A percentile compares a stretch with the other conserved stretches of the same genome.
Conservation (phyloP, 37 sponge, comb jelly and placozoan genomes). For the Eunapius fragilis region DNA sequence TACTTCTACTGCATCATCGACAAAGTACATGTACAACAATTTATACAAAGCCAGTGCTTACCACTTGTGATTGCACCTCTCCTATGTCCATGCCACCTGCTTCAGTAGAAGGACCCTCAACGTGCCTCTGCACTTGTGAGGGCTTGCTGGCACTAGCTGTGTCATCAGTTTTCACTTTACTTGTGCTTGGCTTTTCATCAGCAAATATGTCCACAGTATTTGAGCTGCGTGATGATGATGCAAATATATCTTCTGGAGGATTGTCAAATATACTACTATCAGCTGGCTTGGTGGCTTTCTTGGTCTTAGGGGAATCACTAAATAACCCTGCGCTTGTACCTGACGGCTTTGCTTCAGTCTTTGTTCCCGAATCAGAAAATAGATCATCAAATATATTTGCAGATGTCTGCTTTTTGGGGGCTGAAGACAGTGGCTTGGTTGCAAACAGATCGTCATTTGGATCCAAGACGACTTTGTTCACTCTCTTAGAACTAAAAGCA, state of each 20-base stretch:
- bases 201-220: constrained; percentile 1
- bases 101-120: neutral
- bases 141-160: no score
- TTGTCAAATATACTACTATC: constrained; percentile 22
- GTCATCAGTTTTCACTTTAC: neutral
- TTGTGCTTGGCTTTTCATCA: neutral
- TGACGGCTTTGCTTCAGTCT: constrained; percentile 4
- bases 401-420: neutral
- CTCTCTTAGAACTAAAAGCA: neutral
- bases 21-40: no score
- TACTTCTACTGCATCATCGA: no score
- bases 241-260: constrained; percentile 36
- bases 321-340: constrained; percentile 12
- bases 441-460: constrained; percentile 18
- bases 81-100: neutral
- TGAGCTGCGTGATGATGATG: neutral
- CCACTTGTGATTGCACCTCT: neutral
- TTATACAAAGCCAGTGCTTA: neutral
- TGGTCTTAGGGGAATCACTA: constrained; percentile 12
- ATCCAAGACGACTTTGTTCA: neutral
- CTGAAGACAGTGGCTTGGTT: neutral
- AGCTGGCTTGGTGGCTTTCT: neutral
- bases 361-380: neutral
- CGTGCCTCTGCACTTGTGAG: neutral
- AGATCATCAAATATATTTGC: constrained; percentile 2